Percentiles rank a stretch among this genome's conserved stretches.
These are phyloP conservation scores for Leucopsar rothschildi DNA, from an alignment of 2,113 vertebrate species.

Conservation along the genomic window DNA sequence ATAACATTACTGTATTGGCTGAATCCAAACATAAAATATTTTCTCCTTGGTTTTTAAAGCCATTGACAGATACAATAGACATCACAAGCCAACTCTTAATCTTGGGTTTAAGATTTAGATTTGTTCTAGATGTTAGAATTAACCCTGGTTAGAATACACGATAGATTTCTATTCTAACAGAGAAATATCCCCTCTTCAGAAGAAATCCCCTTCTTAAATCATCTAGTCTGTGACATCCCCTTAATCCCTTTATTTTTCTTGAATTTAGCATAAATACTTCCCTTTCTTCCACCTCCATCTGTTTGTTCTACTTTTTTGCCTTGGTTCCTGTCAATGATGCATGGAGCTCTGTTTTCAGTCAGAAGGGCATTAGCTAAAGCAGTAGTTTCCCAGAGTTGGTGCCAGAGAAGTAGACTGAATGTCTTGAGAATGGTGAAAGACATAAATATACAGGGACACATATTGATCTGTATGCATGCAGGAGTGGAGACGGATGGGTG, in stretches of 20 bases:
- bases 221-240: slow-evolving; percentile 39
- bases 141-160: slow-evolving; percentile 32
- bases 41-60: slow-evolving; percentile 26
- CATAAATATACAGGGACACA: slow-evolving; percentile 29
- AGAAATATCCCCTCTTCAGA: slow-evolving; percentile 28
- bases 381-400: slow-evolving; percentile 47
- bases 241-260: slow-evolving; percentile 45
- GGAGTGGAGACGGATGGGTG: neutral
- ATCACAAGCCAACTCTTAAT: slow-evolving; percentile 26
- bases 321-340: slow-evolving; percentile 7
- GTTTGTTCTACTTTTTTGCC: slow-evolving; percentile 43
- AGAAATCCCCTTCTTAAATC: slow-evolving; percentile 55
- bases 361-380: slow-evolving; percentile 48
- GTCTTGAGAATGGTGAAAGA: slow-evolving; percentile 42
- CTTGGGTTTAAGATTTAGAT: slow-evolving; percentile 53
- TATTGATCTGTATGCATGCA: slow-evolving; percentile 28
- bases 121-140: slow-evolving; percentile 57
- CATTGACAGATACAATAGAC: slow-evolving; percentile 32
- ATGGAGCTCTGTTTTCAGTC: slow-evolving; percentile 37
- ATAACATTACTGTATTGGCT: slow-evolving; percentile 20
- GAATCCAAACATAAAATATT: slow-evolving; percentile 33
- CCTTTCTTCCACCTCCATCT: slow-evolving; percentile 45
- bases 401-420: slow-evolving; percentile 42
- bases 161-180: slow-evolving; percentile 24
- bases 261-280: slow-evolving; percentile 53